Evolutionary conservation across 2,113 vertebrate species (phyloP).

Genomic region (Dendrocopos noguchii): DNA sequence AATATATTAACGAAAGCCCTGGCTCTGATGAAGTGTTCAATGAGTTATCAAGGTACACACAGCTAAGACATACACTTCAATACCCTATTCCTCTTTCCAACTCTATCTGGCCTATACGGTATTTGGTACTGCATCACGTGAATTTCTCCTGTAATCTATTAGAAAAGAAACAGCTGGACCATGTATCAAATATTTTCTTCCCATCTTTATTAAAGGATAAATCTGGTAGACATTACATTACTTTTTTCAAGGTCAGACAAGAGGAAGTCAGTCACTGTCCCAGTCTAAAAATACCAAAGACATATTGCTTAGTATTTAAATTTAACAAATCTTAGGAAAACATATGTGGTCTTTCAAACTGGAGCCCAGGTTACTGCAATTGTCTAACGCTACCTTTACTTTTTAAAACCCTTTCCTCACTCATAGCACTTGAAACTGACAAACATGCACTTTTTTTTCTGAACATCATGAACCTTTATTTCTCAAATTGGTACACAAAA

Average conservation of each 20-base stretch:
- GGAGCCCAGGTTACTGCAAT: neutral
- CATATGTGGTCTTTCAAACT: neutral
- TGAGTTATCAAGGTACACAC: neutral
- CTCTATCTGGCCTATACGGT: neutral
- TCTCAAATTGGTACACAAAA: neutral
- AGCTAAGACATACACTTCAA: neutral
- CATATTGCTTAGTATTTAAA: neutral
- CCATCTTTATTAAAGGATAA: neutral
- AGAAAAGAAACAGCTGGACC: neutral
- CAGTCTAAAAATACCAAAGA: slow-evolving; percentile 4
- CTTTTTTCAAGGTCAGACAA: neutral
- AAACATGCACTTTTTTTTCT: neutral
- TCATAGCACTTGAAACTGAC: neutral
- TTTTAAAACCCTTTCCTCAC: neutral
- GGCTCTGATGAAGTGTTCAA: neutral
- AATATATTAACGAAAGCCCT: neutral
- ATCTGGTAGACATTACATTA: neutral
- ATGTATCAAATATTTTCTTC: neutral
- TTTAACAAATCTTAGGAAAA: neutral
- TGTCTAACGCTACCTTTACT: neutral
- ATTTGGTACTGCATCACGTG: neutral
- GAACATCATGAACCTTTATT: neutral
- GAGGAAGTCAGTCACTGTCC: neutral
- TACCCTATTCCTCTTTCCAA: neutral
- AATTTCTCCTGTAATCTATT: neutral